Base-by-base conservation (phyloP, 2,797 vertebrate genomes). In the Danio albolineatus region DNA sequence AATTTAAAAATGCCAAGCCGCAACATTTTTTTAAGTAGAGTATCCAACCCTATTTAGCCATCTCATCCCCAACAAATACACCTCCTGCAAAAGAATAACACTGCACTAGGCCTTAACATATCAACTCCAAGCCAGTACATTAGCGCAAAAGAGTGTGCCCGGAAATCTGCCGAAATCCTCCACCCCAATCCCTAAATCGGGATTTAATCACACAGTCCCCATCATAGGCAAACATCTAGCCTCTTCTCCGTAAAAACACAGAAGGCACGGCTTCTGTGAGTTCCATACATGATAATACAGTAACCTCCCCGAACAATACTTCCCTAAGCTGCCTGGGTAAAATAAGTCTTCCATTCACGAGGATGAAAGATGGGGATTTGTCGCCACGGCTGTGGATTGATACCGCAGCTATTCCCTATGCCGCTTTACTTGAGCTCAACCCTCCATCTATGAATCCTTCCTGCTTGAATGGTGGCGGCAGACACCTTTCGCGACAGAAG, bases 271-370 rank as follows among this genome's bases (percentile, higher is more conserved):
- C 57, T 77, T 81, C 64, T 65, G 62, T 72, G 85, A 82, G 88
- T 86, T 88, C 83, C 85, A 83, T 88, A 75, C 89, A 91, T 90
- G 91, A 90, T 89, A 88, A 90, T 90, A 79, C 78, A 79, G 69
- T 79, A 91, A 84, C 83, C 62, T 78, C 89, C 83, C 86, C 85
- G 87, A 85, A 88, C 88, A 86, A 87, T 76, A 87, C 91, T 90
- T 89, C 84, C 87, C 89, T 92, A 91, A 92, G 91, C 89, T 91
- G 88, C 88, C 90, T 89, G 89, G 85, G 73, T 64, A 88, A 92
- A 92, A 90, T 91, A 89, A 92, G 90, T 90, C 88, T 87, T 86
- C 83, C 88, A 90, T 91, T 91, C 87, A 86, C 80, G 77, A 80
- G 14, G 16, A 83, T 87, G 86, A 89, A 89, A 82, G 71, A 78